phyloP scores from a whole-genome alignment of 2,888 invertebrate species.

The Prenolepis imparis region DNA sequence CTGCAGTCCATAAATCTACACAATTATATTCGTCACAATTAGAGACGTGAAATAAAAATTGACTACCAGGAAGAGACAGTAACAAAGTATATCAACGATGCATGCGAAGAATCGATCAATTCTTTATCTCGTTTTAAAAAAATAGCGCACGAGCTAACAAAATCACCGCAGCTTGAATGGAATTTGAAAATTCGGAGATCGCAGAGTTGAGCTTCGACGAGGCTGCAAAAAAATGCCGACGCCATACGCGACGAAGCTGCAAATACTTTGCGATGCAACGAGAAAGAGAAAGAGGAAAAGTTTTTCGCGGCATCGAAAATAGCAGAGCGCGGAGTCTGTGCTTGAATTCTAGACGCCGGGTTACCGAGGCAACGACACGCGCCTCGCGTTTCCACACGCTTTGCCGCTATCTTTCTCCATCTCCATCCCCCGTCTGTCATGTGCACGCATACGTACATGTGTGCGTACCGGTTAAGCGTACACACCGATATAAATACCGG shows the following conservation, averaged over 20 bases:
- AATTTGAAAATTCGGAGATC: neutral
- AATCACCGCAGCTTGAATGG: too few species aligned
- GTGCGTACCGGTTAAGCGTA: constrained; percentile 18
- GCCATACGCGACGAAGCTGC: constrained; percentile 24
- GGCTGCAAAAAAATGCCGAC: neutral
- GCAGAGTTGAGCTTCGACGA: neutral
- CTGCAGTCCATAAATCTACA: neutral
- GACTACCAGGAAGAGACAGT: neutral
- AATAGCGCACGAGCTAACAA: neutral
- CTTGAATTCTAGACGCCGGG: constrained; percentile 69
- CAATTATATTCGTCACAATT: neutral
- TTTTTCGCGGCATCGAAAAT: constrained; percentile 78
- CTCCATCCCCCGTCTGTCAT: constrained; percentile 35
- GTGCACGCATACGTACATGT: neutral
- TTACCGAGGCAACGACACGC: constrained; percentile 81
- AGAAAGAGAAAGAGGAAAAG: constrained; percentile 62
- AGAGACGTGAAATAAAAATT: neutral
- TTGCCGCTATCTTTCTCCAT: constrained; percentile 34
- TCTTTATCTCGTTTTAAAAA: neutral
- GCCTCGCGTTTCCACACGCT: constrained; percentile 22
- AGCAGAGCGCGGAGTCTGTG: constrained; percentile 70
- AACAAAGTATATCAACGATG: neutral
- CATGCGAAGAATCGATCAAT: neutral
- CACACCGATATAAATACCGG: constrained; percentile 40
- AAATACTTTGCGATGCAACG: constrained; percentile 48